Percentiles rank a stretch among this genome's conserved stretches.
Evolutionary conservation across 2,797 vertebrate species (phyloP).

Genomic region (Aldrovandia affinis): DNA sequence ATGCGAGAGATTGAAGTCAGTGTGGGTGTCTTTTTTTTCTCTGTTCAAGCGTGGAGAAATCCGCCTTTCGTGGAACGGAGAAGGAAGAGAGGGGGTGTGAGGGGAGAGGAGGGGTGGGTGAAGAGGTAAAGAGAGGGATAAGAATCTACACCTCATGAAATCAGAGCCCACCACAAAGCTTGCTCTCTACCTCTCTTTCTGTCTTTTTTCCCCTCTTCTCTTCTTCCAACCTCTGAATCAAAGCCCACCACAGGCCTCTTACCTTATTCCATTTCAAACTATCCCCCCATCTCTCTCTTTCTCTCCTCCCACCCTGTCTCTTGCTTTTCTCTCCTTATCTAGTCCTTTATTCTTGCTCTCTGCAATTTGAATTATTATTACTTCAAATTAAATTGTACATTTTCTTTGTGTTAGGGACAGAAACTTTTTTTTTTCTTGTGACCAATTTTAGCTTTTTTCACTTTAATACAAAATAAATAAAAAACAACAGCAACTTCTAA

Average conservation of each 20-base stretch:
- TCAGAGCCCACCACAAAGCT: constrained; percentile 74
- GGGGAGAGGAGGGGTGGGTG: constrained; percentile 55
- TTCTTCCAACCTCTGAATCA: constrained; percentile 5
- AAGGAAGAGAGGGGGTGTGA: constrained; percentile 76
- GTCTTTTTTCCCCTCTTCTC: background rate
- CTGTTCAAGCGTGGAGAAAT: constrained; percentile 68
- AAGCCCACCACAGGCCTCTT: constrained; percentile 31
- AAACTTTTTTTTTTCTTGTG: background rate
- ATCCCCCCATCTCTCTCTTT: background rate
- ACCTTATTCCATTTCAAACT: background rate
- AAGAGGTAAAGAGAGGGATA: constrained; percentile 65
- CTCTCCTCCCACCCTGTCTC: background rate
- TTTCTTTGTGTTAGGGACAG: background rate
- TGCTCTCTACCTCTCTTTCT: constrained; percentile 14
- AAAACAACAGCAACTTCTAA: no score
- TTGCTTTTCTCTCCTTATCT: background rate
- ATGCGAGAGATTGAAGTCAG: background rate
- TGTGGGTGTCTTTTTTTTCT: constrained; percentile 48
- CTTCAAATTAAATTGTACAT: background rate
- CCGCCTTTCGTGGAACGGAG: constrained; percentile 80
- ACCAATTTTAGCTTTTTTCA: background rate
- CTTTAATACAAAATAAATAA: no score
- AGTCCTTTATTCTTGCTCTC: background rate
- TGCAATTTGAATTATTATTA: background rate
- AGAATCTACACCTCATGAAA: constrained; percentile 70